Percentiles rank a stretch among this genome's conserved stretches.
Evolutionary conservation across 2,888 invertebrate genomes (phyloP).

Genomic region (Microplitis deprimator): DNA sequence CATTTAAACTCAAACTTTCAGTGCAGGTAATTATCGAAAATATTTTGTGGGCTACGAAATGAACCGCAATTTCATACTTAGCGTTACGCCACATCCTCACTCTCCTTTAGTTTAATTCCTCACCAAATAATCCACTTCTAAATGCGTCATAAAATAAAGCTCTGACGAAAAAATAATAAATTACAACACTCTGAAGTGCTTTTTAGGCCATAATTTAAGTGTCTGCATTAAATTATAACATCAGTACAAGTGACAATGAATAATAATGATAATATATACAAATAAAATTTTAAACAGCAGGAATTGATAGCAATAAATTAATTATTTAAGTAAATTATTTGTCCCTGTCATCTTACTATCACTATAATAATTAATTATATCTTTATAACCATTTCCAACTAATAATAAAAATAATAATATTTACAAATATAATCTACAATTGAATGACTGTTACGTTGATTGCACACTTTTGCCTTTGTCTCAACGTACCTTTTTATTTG

Average conservation of each 20-base stretch:
- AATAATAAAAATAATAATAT: conserved; percentile 33
- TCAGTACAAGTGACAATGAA: not conserved
- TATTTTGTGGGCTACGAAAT: too few species aligned
- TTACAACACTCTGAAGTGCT: not conserved
- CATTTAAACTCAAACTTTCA: too few species aligned
- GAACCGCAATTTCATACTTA: too few species aligned
- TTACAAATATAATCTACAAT: conserved; percentile 32
- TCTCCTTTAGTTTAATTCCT: not conserved
- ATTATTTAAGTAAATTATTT: not conserved
- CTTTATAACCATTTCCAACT: conserved; percentile 19
- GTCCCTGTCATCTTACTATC: conserved; percentile 16
- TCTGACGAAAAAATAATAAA: not conserved
- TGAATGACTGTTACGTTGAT: conserved; percentile 33
- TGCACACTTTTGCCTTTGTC: not conserved
- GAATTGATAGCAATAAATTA: not conserved
- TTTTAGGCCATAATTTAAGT: not conserved
- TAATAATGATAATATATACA: not conserved
- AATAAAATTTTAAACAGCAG: conserved; percentile 12
- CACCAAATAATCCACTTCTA: not conserved
- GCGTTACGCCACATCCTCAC: too few species aligned
- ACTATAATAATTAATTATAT: conserved; percentile 9
- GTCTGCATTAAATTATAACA: not conserved
- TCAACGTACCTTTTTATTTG: conserved; percentile 2
- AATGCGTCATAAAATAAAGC: not conserved
- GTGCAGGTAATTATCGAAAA: too few species aligned